These are phyloP conservation scores for Pelosia muscerda DNA, from an alignment of 2,888 invertebrate species.

Conservation along the genomic window DNA sequence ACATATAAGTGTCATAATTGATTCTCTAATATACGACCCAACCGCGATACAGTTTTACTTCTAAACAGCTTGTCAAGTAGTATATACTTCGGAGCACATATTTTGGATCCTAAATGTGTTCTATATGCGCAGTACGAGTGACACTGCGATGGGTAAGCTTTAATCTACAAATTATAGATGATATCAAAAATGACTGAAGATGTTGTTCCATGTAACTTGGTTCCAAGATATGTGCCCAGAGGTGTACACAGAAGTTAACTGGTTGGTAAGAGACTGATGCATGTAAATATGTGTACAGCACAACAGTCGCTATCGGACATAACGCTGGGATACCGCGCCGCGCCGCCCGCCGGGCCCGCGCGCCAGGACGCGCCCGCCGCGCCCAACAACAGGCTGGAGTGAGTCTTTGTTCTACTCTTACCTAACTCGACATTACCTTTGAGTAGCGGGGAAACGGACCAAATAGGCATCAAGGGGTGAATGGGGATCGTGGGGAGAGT, in stretches of 20 bases:
- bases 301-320: slow-evolving; percentile 81
- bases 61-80: too few species aligned
- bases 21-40: too few species aligned
- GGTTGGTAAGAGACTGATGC: background rate
- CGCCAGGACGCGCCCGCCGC: slow-evolving; percentile 63
- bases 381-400: slow-evolving; percentile 77
- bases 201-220: too few species aligned
- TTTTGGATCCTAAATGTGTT: too few species aligned
- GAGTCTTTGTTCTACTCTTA: slow-evolving; percentile 45
- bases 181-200: too few species aligned
- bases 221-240: background rate
- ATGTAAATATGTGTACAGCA: slow-evolving; percentile 55
- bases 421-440: background rate
- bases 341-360: slow-evolving; percentile 63
- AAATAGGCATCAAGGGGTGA: background rate
- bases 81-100: too few species aligned
- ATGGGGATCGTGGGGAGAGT: background rate
- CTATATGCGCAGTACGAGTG: too few species aligned
- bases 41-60: too few species aligned
- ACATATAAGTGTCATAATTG: too few species aligned
- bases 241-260: too few species aligned
- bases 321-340: slow-evolving; percentile 75
- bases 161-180: too few species aligned
- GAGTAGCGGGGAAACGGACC: background rate
- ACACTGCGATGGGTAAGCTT: too few species aligned